These are phyloP conservation scores for Heliconius eleuchia DNA, from an alignment of 1,140 invertebrate species.

Conservation along the genomic window DNA sequence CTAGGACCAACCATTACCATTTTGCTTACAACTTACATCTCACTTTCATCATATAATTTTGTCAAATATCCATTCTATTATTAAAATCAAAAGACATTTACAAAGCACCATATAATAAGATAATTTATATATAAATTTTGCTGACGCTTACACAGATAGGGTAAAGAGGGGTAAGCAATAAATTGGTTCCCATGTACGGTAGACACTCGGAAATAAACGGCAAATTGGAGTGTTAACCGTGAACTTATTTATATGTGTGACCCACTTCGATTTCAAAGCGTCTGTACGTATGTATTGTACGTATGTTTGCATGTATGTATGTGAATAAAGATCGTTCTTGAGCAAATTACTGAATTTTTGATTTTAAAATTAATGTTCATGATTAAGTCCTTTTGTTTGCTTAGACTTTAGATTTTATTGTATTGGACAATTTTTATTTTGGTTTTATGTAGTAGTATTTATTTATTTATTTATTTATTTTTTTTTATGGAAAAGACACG, in stretches of 20 bases:
- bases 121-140: conserved; percentile 18
- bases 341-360: not conserved
- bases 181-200: conserved; percentile 40
- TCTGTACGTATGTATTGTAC: not conserved
- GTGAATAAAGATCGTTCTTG: not conserved
- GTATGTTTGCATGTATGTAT: not conserved
- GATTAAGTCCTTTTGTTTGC: not conserved
- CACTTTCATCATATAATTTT: too few relatives aligned
- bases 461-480: too few relatives aligned
- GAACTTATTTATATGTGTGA: conserved; percentile 32
- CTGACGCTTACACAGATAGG: conserved; percentile 30
- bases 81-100: too few relatives aligned
- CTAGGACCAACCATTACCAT: too few relatives aligned
- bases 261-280: conserved; percentile 32
- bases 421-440: not conserved
- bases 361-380: not conserved
- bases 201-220: conserved; percentile 40
- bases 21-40: too few relatives aligned
- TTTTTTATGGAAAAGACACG: too few relatives aligned
- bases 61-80: too few relatives aligned
- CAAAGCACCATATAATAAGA: not conserved
- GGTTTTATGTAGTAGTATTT: too few relatives aligned
- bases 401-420: not conserved
- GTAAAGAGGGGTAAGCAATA: conserved; percentile 35
- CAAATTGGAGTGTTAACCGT: conserved; percentile 36